Evolutionary conservation across 2,888 invertebrate genomes (phyloP).

Genomic region (Chrysolina americana): DNA sequence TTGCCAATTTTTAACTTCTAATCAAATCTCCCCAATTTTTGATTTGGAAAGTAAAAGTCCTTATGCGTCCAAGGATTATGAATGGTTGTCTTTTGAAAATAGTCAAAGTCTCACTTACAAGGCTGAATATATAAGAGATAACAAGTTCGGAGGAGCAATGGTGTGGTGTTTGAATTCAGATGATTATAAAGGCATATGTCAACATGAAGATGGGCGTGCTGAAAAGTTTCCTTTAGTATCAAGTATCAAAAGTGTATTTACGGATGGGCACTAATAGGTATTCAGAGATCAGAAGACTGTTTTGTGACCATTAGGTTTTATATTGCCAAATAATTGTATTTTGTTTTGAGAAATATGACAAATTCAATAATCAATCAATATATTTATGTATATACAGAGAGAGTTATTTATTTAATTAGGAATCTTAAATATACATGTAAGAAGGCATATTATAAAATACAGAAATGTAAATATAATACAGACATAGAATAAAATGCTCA

Average conservation of each 20-base stretch:
- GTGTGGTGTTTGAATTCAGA: conserved; percentile 87
- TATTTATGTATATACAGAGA: too few relatives aligned
- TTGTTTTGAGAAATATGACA: too few relatives aligned
- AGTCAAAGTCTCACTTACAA: conserved; percentile 80
- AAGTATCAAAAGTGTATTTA: conserved; percentile 50
- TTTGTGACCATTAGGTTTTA: background rate
- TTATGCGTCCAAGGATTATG: conserved; percentile 77
- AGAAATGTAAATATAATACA: too few relatives aligned
- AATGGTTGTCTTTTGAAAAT: conserved; percentile 91
- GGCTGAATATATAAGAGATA: conserved; percentile 68
- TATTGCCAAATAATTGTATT: too few relatives aligned
- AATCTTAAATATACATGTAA: too few relatives aligned
- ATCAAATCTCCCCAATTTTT: conserved; percentile 74
- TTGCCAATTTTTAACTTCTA: conserved; percentile 76
- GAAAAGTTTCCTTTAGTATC: conserved; percentile 52
- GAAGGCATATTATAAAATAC: too few relatives aligned
- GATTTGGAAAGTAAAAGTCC: conserved; percentile 83
- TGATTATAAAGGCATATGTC: conserved; percentile 78
- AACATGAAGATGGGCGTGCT: conserved; percentile 33
- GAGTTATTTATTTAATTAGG: too few relatives aligned
- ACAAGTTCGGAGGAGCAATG: conserved; percentile 86
- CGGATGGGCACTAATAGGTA: background rate
- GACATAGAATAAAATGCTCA: too few relatives aligned
- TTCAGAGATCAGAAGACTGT: background rate
- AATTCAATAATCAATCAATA: too few relatives aligned